A percentile compares a stretch with the other conserved stretches of the same genome.
phyloP scores from a whole-genome alignment of 2,113 vertebrate species.

The Neolamprologus devosi region DNA sequence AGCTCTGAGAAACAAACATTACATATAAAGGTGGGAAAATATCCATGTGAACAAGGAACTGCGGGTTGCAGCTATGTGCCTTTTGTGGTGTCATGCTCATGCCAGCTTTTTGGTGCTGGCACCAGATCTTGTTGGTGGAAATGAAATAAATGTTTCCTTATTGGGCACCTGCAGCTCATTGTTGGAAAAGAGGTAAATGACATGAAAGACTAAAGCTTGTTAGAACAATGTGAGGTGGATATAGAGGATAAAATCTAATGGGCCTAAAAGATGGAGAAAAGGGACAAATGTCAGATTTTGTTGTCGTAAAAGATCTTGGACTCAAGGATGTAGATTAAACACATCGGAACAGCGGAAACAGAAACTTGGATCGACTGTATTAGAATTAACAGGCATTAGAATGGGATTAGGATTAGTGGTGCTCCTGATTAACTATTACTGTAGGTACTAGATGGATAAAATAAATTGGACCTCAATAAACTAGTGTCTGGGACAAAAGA shows the following conservation, averaged over 20 bases:
- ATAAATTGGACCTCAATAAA: background rate
- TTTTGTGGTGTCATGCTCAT: background rate
- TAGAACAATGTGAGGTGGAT: background rate
- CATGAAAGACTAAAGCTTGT: background rate
- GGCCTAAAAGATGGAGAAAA: background rate
- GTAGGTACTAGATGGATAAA: background rate
- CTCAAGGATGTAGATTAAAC: background rate
- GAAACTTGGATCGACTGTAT: background rate
- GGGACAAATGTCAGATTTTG: background rate
- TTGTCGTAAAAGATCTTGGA: background rate
- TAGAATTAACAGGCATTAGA: background rate
- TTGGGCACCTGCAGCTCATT: background rate
- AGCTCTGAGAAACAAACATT: background rate
- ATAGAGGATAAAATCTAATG: background rate
- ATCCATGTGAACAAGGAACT: background rate
- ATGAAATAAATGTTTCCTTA: background rate
- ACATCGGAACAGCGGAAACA: background rate
- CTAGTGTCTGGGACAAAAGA: background rate
- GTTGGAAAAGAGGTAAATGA: background rate
- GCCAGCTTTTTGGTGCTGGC: background rate
- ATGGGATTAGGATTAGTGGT: background rate
- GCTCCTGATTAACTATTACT: background rate
- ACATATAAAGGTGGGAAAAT: background rate
- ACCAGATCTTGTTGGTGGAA: background rate
- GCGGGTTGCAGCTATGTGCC: background rate